Percentiles rank a stretch among this genome's conserved stretches.
Conservation (phyloP, 2,888 invertebrate species). For the Perithous albicinctus region DNA sequence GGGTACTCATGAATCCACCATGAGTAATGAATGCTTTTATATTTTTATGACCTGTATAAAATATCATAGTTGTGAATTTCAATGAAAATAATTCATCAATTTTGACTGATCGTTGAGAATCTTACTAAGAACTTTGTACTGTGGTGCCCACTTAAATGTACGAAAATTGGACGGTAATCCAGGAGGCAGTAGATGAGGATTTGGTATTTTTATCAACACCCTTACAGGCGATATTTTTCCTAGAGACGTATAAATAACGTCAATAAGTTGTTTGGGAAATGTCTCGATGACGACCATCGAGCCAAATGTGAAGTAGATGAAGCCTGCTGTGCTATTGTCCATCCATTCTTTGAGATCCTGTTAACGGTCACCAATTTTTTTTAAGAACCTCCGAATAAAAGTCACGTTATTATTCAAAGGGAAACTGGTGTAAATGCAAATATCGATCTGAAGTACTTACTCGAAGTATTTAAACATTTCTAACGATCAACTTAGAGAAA, state of each 20-base stretch:
- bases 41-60: constrained; percentile 79
- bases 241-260: constrained; percentile 76
- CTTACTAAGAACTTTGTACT: constrained; percentile 79
- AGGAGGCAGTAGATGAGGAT: constrained; percentile 73
- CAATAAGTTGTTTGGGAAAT: constrained; percentile 72
- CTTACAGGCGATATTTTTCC: constrained; percentile 77
- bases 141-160: constrained; percentile 77
- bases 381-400: not conserved
- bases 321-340: constrained; percentile 78
- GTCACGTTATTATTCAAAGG: no score
- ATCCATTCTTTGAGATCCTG: constrained; percentile 81
- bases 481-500: no score
- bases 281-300: constrained; percentile 79
- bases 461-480: no score
- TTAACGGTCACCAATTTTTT: constrained; percentile 10
- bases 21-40: constrained; percentile 81
- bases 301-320: constrained; percentile 82
- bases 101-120: not conserved
- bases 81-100: not conserved
- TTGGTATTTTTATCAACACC: constrained; percentile 77
- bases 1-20: constrained; percentile 80
- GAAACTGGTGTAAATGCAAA: no score
- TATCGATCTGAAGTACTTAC: no score
- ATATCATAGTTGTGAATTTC: no score
- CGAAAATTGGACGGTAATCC: constrained; percentile 77